Conservation (phyloP, 2,113 vertebrate genomes). For the Eudorcas thomsonii region DNA sequence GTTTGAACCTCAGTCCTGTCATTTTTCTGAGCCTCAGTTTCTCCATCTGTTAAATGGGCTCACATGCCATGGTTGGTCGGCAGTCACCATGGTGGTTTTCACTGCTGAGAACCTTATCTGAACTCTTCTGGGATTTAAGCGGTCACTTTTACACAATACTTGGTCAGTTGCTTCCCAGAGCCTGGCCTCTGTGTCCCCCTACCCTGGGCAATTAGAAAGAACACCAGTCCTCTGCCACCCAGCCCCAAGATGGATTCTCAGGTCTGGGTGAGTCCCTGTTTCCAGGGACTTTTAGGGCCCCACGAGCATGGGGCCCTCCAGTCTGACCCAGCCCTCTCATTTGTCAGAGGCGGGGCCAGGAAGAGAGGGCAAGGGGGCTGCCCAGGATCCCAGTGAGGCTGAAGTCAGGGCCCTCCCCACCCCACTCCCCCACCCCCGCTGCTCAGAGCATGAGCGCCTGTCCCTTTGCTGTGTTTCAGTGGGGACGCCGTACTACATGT, state of each 20-base stretch:
- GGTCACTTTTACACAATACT: not conserved
- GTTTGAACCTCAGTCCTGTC: not conserved
- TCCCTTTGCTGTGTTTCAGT: slow-evolving; percentile 84
- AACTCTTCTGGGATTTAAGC: not conserved
- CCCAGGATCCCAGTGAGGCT: not conserved
- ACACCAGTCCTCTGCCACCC: not conserved
- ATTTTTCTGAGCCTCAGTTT: not conserved
- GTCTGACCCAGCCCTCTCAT: accelerated
- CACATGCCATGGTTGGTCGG: not conserved
- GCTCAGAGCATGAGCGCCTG: not conserved
- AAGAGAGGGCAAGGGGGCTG: not conserved
- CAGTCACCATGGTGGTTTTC: not conserved
- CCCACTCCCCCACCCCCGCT: not conserved
- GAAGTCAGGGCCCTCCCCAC: not conserved
- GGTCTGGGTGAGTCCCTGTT: not conserved
- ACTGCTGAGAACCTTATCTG: not conserved
- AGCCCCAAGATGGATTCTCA: not conserved
- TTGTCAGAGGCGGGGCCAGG: not conserved
- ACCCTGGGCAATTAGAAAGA: not conserved
- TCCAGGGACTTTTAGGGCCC: not conserved
- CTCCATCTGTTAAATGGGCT: not conserved
- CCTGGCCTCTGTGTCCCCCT: accelerated
- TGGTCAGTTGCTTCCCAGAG: not conserved
- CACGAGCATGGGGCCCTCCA: accelerated
- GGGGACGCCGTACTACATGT: slow-evolving; percentile 99